Evolutionary conservation across 2,113 vertebrate species (phyloP), one percentile per base, ranked within the genome.

Genomic region (Centrocercus urophasianus): DNA sequence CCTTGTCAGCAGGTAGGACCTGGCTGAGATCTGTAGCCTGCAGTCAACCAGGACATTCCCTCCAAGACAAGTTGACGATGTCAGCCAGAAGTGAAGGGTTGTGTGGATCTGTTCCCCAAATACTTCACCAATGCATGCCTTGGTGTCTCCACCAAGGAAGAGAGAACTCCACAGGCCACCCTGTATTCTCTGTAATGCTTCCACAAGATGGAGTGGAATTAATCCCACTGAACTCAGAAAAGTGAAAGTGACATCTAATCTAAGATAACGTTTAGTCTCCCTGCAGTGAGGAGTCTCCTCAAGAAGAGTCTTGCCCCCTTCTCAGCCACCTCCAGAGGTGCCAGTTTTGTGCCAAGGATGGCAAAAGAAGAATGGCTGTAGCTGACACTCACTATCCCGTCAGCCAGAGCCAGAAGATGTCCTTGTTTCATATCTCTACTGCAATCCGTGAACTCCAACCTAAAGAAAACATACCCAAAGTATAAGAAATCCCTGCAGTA

Each of bases 1-100:
- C 92, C 82, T 73, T 84, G 92, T 93, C 93, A 86, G 84, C 84
- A 91, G 87, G 84, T 91, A 88, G 90, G 76, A 90, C 60, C 75
- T 88, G 92, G 15, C 83, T 88, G 70, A 34, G 74, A 64, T 75
- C 67, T 43, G 72, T 45, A 59, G 52, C 84, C 83, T 66, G 47
- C 5, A 2, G 67, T 36, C 6, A 0, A 22, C 52, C 63, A 67
- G 42, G 34, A 83, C 4, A 0, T 76, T 78, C 76, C 38, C 34
- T 85, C 63, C 84, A 66, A 90, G 81, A 71, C 52, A 86, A 63
- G 52, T n/a, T 88, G 52, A 16, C 65, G 71, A 47, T 67, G 47
- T 38, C 72, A 32, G 28, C 69, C 42, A 80, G 36, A 48, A 67
- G 11, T 1, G 4, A 45, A 71, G 19, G 40, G 28, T n/a, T 65